phyloP scores from a whole-genome alignment of 2,888 invertebrate genomes.

The Didymodactylos carnosus region DNA sequence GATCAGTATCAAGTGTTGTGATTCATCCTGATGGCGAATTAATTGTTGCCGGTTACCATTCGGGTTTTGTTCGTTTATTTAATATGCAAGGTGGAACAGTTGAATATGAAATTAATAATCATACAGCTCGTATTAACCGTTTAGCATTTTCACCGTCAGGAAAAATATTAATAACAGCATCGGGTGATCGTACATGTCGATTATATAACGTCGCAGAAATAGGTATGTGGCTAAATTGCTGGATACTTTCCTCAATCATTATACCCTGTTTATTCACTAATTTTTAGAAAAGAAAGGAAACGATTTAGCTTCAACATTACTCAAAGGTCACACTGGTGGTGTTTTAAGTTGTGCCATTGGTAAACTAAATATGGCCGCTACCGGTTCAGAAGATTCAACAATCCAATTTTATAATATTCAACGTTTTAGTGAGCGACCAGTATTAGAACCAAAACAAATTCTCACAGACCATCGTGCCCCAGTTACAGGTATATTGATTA shows the following conservation, averaged over 20 bases:
- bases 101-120: slow-evolving; percentile 3
- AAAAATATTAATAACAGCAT: slow-evolving; percentile 20
- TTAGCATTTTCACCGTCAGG: slow-evolving; percentile 18
- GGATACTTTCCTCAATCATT: not conserved
- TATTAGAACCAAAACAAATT: not conserved
- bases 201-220: slow-evolving; percentile 16
- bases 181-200: slow-evolving; percentile 20
- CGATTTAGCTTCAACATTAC: not conserved
- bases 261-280: slow-evolving; percentile 21
- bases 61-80: slow-evolving; percentile 22
- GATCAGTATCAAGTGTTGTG: not conserved
- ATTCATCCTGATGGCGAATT: slow-evolving; percentile 17
- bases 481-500: no score
- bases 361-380: not conserved
- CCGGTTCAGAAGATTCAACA: not conserved
- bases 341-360: not conserved
- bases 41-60: slow-evolving; percentile 27
- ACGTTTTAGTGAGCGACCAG: not conserved
- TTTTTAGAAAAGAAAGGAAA: not conserved
- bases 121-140: slow-evolving; percentile 21
- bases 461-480: slow-evolving; percentile 2
- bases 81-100: slow-evolving; percentile 22
- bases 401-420: not conserved
- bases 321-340: not conserved
- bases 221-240: not conserved